A percentile compares a stretch with the other conserved stretches of the same genome.
Conservation (phyloP, 1,140 invertebrate genomes). For the Lepidurus arcticus region DNA sequence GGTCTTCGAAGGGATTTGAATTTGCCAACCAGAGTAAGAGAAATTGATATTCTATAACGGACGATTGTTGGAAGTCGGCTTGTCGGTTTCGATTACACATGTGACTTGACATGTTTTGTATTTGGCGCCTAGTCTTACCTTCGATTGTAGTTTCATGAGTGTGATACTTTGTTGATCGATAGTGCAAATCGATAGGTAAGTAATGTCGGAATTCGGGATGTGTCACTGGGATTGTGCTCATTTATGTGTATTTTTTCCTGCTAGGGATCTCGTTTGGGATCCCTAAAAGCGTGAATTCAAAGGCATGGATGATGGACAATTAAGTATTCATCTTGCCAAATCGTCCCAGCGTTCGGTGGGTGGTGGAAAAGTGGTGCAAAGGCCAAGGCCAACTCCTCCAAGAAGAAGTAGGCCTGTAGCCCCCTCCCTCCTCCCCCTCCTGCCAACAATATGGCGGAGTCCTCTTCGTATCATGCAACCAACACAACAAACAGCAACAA, state of each 20-base stretch:
- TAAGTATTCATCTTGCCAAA: conserved; percentile 10
- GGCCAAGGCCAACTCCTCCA: conserved; percentile 9
- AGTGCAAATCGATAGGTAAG: conserved; percentile 19
- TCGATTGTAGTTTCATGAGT: not conserved
- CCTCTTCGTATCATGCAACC: conserved; percentile 11
- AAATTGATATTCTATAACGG: too few species aligned
- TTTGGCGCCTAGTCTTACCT: too few species aligned
- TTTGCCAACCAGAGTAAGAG: too few species aligned
- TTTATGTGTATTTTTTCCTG: conserved; percentile 29
- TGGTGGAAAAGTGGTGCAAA: conserved; percentile 10
- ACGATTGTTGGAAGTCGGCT: too few species aligned
- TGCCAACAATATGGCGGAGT: conserved; percentile 30
- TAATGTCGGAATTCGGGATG: conserved; percentile 8
- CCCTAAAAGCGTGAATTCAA: conserved; percentile 25
- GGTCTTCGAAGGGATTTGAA: not conserved
- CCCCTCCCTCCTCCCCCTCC: conserved; percentile 10
- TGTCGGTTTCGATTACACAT: too few species aligned
- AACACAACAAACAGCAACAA: conserved; percentile 19
- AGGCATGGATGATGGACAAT: conserved; percentile 32
- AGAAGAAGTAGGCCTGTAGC: conserved; percentile 7
- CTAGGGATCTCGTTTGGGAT: conserved; percentile 28
- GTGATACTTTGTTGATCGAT: not conserved
- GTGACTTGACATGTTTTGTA: too few species aligned
- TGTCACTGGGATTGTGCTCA: conserved; percentile 16
- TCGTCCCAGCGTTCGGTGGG: conserved; percentile 16